Evolutionary conservation across 2,797 vertebrate species (phyloP), one percentile per base, ranked within the genome.

Genomic region (Micromesistius poutassou): DNA sequence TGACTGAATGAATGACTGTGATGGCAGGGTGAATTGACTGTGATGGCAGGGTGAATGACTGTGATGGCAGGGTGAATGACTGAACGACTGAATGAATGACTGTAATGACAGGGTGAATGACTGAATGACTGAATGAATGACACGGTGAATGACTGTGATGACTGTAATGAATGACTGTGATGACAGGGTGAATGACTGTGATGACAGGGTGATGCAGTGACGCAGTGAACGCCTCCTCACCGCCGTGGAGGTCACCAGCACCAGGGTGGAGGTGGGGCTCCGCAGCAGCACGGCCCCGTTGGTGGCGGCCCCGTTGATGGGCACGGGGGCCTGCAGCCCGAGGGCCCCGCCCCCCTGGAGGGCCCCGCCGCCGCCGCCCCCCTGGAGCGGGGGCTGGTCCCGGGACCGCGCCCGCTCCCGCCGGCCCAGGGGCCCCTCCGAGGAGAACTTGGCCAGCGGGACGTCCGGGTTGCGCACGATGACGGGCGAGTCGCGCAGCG

Each of bases 381-480:
- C n/a, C 0, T 90, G 62, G 75, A 16, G 14, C 31, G 71, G 33
- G 31, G 71, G 14, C 16, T 35, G 93, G 36, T 94, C 94, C 85
- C 93, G 90, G 68, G 92, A 92, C 80, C 89, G 86, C 78, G 86
- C 84, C 79, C 91, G 82, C 73, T 91, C 88, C 80, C 94, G 85
- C 83, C 93, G 83, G 33, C 85, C 87, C 74, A 93, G 71, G 2
- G 94, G 91, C 76, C 95, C 87, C 30, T 95, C 75, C 31, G 31
- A 31, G 0, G 93, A 90, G 88, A 94, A 87, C 86, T 94, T 92
- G 82, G 95, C 92, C 83, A 95, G 81, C 0, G 96, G 97, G 72
- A 98, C 96, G 0, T 97, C 97, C 0, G 97, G 97, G 88, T 97
- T 98, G 14, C 96, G 94, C 7, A 98, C 97, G 2, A 98, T 98